phyloP scores from a whole-genome alignment of 2,113 vertebrate species.

The Caracal caracal region DNA sequence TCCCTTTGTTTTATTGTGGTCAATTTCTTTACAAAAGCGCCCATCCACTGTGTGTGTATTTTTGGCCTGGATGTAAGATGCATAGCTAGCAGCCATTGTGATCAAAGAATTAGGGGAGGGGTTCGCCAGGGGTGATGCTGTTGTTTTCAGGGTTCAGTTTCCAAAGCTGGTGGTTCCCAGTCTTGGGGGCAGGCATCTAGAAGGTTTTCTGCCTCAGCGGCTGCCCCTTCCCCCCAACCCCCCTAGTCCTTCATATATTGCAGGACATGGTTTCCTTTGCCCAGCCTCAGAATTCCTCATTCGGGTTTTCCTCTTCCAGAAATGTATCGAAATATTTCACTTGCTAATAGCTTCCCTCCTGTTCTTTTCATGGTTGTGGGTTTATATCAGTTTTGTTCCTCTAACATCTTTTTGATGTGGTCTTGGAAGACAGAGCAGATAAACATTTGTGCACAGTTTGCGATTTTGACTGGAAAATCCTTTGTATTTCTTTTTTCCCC shows the following conservation, averaged over 20 bases:
- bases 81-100: neutral
- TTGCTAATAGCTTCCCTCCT: conserved; percentile 22
- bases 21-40: neutral
- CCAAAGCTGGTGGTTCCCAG: neutral
- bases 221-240: too few relatives aligned
- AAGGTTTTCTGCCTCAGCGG: neutral
- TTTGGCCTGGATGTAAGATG: neutral
- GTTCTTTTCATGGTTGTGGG: neutral
- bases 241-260: neutral
- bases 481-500: neutral
- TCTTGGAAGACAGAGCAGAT: neutral
- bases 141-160: neutral
- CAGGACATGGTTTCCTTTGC: neutral
- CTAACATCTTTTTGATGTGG: conserved; percentile 42
- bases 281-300: neutral
- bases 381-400: conserved; percentile 61
- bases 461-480: conserved; percentile 37
- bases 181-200: neutral
- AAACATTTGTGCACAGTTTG: conserved; percentile 45
- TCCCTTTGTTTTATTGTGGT: conserved; percentile 2
- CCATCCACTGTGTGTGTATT: neutral
- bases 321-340: conserved; percentile 49
- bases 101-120: neutral
- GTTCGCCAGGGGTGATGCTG: too few relatives aligned
- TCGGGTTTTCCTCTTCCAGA: neutral